Conservation (phyloP, 2,888 invertebrate species). For the Altica lythri region DNA sequence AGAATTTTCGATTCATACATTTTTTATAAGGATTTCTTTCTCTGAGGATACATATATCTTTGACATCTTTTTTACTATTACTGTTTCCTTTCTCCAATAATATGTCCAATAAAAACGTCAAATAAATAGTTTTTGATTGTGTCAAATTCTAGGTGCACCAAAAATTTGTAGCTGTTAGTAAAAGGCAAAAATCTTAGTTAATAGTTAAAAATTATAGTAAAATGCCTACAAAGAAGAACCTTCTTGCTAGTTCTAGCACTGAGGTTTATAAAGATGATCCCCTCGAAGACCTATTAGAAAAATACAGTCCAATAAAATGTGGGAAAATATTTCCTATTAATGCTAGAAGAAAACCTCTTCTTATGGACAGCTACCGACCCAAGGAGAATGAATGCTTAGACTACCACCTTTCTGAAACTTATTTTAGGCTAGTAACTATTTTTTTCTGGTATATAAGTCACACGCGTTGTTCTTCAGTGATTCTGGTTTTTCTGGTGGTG, state of each 20-base stretch:
- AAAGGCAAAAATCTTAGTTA: background rate
- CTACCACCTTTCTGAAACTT: constrained; percentile 48
- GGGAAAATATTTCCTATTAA: constrained; percentile 41
- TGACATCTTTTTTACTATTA: no score
- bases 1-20: no score
- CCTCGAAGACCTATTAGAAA: constrained; percentile 29
- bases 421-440: constrained; percentile 38
- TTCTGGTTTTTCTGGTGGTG: no score
- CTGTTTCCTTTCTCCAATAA: constrained; percentile 1
- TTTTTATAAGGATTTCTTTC: no score
- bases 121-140: constrained; percentile 5
- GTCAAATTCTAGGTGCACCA: constrained; percentile 2
- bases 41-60: no score
- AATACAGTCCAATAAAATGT: constrained; percentile 35
- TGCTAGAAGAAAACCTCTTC: constrained; percentile 25
- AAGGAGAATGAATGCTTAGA: constrained; percentile 39
- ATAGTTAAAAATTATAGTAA: background rate
- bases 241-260: background rate
- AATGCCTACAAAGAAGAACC: background rate
- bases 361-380: constrained; percentile 39
- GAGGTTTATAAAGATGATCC: no score
- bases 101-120: background rate
- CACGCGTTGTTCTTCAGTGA: constrained; percentile 18
- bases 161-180: background rate
- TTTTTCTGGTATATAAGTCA: no score